Conservation (phyloP, 2,888 invertebrate species). For the Nephrocerus scutellatus region DNA sequence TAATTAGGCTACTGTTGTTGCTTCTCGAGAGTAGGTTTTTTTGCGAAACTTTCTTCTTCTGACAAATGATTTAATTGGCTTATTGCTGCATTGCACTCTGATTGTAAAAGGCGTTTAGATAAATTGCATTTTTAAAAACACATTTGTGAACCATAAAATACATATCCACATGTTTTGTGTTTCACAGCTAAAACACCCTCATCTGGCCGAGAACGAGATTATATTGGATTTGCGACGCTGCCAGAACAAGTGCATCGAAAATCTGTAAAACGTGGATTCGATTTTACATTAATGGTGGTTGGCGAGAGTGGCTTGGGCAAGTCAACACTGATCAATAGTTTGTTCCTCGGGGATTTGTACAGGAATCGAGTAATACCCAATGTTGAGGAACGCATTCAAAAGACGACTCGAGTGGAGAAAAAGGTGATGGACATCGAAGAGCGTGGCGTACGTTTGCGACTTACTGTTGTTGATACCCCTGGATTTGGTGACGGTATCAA, state of each 20-base stretch:
- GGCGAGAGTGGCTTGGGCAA: slow-evolving; percentile 93
- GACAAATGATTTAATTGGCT: too few species aligned
- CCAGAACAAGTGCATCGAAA: slow-evolving; percentile 95
- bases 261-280: slow-evolving; percentile 92
- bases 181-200: slow-evolving; percentile 45
- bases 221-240: slow-evolving; percentile 91
- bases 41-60: too few species aligned
- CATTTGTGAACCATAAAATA: too few species aligned
- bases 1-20: too few species aligned
- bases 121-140: too few species aligned
- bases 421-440: slow-evolving; percentile 94
- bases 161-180: too few species aligned
- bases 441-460: slow-evolving; percentile 77
- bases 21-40: too few species aligned
- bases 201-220: slow-evolving; percentile 60
- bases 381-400: slow-evolving; percentile 57
- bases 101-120: too few species aligned
- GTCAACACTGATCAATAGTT: slow-evolving; percentile 88
- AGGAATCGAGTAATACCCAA: slow-evolving; percentile 67
- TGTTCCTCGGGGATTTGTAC: slow-evolving; percentile 89
- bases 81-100: too few species aligned
- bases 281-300: slow-evolving; percentile 94
- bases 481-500: slow-evolving; percentile 89
- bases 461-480: slow-evolving; percentile 94
- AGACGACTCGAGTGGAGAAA: slow-evolving; percentile 65